These are phyloP conservation scores for Myotis yumanensis DNA, from an alignment of 2,113 vertebrate genomes.

Conservation along the genomic window DNA sequence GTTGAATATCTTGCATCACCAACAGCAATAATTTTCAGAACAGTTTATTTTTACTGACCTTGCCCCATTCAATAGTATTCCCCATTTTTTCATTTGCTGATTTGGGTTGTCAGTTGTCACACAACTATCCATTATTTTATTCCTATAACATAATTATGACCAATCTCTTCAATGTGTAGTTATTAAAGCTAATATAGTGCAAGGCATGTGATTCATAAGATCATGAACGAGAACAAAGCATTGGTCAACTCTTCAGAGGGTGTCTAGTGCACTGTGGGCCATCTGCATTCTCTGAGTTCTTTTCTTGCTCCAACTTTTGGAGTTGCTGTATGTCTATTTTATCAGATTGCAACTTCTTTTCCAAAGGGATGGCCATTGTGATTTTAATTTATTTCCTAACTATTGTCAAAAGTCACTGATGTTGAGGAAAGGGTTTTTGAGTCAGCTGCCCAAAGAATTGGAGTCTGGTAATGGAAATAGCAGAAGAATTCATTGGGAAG, in stretches of 20 bases:
- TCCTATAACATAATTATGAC: neutral
- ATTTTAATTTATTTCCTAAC: neutral
- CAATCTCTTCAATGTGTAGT: neutral
- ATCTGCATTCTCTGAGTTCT: fast-evolving
- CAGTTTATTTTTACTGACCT: neutral
- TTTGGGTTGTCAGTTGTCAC: neutral
- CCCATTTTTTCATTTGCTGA: neutral
- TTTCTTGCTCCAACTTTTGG: neutral
- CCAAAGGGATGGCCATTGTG: neutral
- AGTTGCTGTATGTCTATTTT: neutral
- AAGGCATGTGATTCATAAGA: neutral
- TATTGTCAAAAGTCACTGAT: neutral
- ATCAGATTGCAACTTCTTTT: neutral
- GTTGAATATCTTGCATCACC: neutral
- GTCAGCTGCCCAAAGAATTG: neutral
- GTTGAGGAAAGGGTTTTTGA: neutral
- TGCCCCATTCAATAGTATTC: neutral
- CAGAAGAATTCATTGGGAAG: neutral
- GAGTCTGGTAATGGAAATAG: neutral
- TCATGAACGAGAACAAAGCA: neutral
- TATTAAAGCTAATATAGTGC: neutral
- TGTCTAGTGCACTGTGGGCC: neutral
- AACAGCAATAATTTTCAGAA: neutral
- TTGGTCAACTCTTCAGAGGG: neutral
- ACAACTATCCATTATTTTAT: neutral